Base-by-base conservation (phyloP, 2,888 invertebrate genomes). In the Aphrophora alni region DNA sequence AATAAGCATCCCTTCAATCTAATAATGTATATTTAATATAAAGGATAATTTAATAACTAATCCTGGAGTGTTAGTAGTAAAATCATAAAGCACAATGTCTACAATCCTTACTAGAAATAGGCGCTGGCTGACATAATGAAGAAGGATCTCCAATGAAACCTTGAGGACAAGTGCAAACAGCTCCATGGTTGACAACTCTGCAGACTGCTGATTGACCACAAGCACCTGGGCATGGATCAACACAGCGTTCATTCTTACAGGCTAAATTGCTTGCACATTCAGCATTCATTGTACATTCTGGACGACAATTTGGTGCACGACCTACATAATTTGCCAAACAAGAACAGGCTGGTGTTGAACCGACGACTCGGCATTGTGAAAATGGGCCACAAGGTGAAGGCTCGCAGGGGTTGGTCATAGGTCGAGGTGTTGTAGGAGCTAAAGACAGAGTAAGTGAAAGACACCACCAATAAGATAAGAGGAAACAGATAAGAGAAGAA, bases 341-440 rank as follows among this genome's bases (percentile, higher is more conserved):
- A 73, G 95, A 95, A 87, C 96, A 96, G 75, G 95, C 95, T n/a
- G 95, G 93, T 88, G 95, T 94, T 82, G 93, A 92, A 79, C 95
- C 94, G 83, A 95, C 93, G 73, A 94, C 92, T 83, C 94, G 92
- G 87, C 96, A 96, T 87, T 95, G 93, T 4, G 95, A 95, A 87
- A 95, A 93, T 0, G 95, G 94, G 78, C 96, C 96, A 87, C 96
- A 96, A 0, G 95, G 96, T 83, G 95, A 94, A 17, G 95, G 95
- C 74, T 91, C 89, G 87, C 96, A 96, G 38, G 95, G 95, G 87
- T 95, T 93, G 83, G 88, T 89, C 77, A 88, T 86, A 76, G 88
- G 87, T 80, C 88, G 86, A 51, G 88, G 87, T 83, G 90, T 90
- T 86, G 89, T 87, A 69, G 85, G 82, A 81, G 82, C 84, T 85